These are phyloP conservation scores for Sibirionetta formosa DNA, from an alignment of 2,797 vertebrate genomes.

Conservation along the genomic window DNA sequence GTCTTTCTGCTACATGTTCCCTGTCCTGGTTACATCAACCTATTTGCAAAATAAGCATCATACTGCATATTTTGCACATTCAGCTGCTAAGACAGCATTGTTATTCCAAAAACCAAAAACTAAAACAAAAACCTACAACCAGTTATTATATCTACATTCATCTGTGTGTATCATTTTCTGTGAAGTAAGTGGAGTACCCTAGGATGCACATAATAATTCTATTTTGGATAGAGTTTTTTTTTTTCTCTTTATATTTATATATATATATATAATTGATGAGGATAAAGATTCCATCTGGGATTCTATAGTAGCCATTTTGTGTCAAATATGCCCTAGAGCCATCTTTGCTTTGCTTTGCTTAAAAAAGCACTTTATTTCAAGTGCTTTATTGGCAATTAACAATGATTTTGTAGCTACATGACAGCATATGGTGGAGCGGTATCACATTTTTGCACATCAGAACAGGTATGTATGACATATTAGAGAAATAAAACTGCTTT, in stretches of 20 bases:
- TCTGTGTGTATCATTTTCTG: not conserved
- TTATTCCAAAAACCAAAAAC: not conserved
- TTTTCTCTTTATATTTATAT: too few species aligned
- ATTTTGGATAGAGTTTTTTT: not conserved
- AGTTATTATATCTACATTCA: not conserved
- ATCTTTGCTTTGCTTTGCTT: not conserved
- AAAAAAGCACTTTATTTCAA: slow-evolving; percentile 9
- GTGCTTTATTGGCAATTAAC: not conserved
- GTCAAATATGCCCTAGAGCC: not conserved
- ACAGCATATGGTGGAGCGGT: not conserved
- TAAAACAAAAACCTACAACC: not conserved
- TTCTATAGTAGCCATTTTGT: not conserved
- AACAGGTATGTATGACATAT: not conserved
- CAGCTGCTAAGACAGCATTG: not conserved
- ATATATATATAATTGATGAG: not conserved
- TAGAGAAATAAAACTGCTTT: not conserved
- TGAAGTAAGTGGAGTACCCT: not conserved
- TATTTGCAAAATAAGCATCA: not conserved
- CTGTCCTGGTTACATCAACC: not conserved
- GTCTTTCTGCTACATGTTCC: not conserved
- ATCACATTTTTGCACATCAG: not conserved
- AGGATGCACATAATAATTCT: not conserved
- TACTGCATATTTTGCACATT: not conserved
- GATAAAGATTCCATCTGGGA: not conserved
- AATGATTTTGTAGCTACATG: not conserved